Conservation (phyloP, 2,113 vertebrate genomes). For the Chaetura pelagica region DNA sequence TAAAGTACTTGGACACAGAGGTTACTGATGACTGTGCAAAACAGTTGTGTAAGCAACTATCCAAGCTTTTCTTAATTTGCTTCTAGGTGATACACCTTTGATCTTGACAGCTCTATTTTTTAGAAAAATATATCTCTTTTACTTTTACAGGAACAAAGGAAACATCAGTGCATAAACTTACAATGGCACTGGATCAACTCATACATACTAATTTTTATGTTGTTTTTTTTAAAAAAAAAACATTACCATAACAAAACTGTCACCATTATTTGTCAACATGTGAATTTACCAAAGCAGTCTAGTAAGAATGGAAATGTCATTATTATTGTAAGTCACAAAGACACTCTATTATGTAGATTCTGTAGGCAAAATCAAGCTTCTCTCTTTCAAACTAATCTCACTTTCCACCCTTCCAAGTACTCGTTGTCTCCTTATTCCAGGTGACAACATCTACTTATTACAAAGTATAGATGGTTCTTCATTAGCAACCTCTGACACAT, state of each 20-base stretch:
- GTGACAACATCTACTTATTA: background rate
- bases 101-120: background rate
- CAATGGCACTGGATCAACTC: background rate
- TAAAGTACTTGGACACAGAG: background rate
- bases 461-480: background rate
- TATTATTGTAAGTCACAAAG: background rate
- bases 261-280: background rate
- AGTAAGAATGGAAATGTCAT: background rate
- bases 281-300: background rate
- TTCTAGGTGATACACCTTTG: background rate
- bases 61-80: background rate
- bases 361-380: background rate
- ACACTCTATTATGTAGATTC: background rate
- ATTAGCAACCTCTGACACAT: background rate
- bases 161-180: background rate
- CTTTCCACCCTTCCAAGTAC: background rate
- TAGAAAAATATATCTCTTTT: background rate
- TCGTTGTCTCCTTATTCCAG: background rate
- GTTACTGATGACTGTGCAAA: background rate
- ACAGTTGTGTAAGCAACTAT: background rate
- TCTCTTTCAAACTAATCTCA: background rate
- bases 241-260: background rate
- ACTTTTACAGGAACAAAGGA: background rate
- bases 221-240: background rate
- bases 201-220: accelerated